phyloP scores from a whole-genome alignment of 2,888 invertebrate genomes.

The Agapetus fuscipes region DNA sequence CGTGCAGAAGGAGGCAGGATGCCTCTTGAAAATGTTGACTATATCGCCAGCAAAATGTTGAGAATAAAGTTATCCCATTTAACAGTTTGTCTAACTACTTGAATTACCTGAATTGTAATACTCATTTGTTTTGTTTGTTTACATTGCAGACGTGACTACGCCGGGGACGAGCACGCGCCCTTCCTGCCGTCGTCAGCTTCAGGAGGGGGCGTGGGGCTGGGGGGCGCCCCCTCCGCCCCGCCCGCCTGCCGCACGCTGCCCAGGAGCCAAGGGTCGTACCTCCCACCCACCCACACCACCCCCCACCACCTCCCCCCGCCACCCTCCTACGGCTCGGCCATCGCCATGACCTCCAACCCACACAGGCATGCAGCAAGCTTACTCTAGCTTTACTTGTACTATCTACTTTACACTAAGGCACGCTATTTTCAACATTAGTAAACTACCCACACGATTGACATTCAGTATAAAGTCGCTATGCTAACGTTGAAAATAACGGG shows the following conservation, averaged over 20 bases:
- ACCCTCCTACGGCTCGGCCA: conserved; percentile 47
- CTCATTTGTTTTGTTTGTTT: no score
- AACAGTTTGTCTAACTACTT: no score
- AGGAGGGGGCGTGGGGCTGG: conserved; percentile 43
- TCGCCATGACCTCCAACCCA: conserved; percentile 48
- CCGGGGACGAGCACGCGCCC: conserved; percentile 77
- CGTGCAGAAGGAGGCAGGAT: no score
- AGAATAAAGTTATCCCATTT: no score
- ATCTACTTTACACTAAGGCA: neutral
- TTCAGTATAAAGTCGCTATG: no score
- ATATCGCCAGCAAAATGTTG: no score
- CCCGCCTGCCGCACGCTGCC: conserved; percentile 1
- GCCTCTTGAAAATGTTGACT: no score
- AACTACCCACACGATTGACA: no score
- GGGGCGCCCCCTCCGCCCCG: conserved; percentile 32
- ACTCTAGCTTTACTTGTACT: neutral
- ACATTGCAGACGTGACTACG: conserved; percentile 58
- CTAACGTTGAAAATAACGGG: no score
- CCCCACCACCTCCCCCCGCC: conserved; percentile 56
- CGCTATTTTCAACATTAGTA: no score
- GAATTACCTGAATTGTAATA: no score
- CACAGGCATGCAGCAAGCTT: conserved; percentile 42
- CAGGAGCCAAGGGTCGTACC: conserved; percentile 23
- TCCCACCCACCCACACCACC: conserved; percentile 17
- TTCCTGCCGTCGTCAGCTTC: conserved; percentile 52